A percentile compares a stretch with the other conserved stretches of the same genome.
phyloP scores from a whole-genome alignment of 2,113 vertebrate species.

The Silurus asotus region DNA sequence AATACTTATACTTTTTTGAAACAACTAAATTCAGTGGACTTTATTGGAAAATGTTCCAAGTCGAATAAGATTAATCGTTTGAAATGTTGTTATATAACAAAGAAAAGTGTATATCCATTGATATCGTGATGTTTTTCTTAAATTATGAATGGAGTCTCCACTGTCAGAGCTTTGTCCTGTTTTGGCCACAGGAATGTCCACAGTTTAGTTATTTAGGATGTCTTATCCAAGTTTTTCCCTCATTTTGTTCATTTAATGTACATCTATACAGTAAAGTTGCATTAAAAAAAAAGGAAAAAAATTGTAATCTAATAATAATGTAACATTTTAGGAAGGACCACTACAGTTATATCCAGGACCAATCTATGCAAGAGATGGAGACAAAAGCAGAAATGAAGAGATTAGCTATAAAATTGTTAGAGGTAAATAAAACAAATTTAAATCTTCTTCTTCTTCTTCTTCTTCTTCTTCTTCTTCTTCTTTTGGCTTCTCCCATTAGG shows the following conservation, averaged over 20 bases:
- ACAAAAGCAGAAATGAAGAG: conserved; percentile 75
- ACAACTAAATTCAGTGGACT: not conserved
- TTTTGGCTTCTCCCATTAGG: too few relatives aligned
- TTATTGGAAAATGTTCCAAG: not conserved
- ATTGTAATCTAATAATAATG: not conserved
- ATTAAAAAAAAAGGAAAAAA: not conserved
- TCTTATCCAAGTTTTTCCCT: not conserved
- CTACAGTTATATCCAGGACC: conserved; percentile 78
- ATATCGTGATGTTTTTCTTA: not conserved
- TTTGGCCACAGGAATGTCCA: not conserved
- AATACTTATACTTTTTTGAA: not conserved
- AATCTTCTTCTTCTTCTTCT: too few relatives aligned
- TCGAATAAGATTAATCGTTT: not conserved
- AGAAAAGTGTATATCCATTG: not conserved
- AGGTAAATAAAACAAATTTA: conserved; percentile 64
- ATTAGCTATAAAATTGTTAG: conserved; percentile 79
- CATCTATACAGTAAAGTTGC: not conserved
- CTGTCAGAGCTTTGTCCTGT: not conserved
- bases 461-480: too few relatives aligned
- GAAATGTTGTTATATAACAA: not conserved
- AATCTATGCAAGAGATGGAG: conserved; percentile 81
- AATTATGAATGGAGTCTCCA: not conserved
- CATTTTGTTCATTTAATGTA: not conserved
- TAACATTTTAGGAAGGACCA: conserved; percentile 64
- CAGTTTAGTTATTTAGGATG: not conserved